These are phyloP conservation scores for Anhinga rufa DNA, from an alignment of 2,113 vertebrate species.

Conservation along the genomic window DNA sequence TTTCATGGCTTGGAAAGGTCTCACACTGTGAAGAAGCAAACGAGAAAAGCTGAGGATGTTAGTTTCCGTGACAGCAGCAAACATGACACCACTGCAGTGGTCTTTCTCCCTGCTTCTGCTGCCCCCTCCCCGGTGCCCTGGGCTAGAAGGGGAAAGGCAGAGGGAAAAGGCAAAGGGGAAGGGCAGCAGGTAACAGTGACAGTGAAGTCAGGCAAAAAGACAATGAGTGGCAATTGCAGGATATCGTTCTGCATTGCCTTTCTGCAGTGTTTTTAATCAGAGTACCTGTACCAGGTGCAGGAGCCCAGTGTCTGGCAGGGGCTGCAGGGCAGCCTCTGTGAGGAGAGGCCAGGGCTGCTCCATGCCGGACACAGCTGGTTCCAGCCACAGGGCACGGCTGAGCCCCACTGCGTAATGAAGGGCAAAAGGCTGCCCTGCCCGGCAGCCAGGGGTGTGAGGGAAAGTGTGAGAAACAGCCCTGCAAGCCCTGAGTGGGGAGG, in stretches of 20 bases:
- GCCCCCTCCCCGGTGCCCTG: too few relatives aligned
- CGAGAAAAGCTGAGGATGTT: not conserved
- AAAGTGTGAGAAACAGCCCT: not conserved
- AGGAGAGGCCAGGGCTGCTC: not conserved
- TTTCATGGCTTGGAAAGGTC: not conserved
- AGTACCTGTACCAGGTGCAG: not conserved
- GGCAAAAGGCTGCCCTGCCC: not conserved
- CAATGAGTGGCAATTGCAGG: not conserved
- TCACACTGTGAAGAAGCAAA: not conserved
- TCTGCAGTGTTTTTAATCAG: not conserved
- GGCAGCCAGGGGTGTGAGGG: not conserved
- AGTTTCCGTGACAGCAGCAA: not conserved
- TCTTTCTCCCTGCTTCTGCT: not conserved
- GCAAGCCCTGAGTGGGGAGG: fast-evolving
- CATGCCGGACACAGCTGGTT: not conserved
- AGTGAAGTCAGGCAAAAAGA: not conserved
- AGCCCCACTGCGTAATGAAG: not conserved
- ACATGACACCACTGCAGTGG: not conserved
- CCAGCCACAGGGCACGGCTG: not conserved
- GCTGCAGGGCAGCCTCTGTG: not conserved
- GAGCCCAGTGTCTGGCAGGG: fast-evolving
- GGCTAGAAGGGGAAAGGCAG: not conserved
- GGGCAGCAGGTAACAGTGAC: not conserved
- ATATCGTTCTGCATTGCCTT: not conserved
- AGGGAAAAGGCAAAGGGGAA: not conserved